phyloP scores from a whole-genome alignment of 2,113 vertebrate species.

The Coptodon rendalli region DNA sequence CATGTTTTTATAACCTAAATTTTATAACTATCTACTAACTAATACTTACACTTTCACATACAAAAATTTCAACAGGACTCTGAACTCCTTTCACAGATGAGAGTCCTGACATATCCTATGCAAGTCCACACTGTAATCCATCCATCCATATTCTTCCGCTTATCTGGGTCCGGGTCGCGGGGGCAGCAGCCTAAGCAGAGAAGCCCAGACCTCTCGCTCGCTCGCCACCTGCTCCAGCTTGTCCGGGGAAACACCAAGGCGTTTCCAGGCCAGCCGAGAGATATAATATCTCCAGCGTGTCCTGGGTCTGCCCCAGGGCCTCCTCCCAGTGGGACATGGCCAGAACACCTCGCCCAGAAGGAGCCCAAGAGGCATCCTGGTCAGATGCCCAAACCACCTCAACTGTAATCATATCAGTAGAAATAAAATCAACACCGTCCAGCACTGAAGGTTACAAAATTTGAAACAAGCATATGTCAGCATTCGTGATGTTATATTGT shows the following conservation, averaged over 20 bases:
- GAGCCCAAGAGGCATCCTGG: background rate
- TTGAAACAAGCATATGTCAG: background rate
- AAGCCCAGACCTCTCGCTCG: background rate
- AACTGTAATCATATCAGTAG: background rate
- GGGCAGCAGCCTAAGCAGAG: background rate
- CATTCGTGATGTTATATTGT: background rate
- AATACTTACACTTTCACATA: background rate
- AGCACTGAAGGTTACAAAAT: background rate
- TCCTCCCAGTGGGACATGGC: background rate
- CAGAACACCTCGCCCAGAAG: background rate
- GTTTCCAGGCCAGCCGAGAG: background rate
- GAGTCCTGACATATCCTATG: background rate
- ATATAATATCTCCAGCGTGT: background rate
- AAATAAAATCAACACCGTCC: background rate
- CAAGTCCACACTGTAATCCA: background rate
- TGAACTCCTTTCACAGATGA: background rate
- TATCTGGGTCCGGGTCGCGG: background rate
- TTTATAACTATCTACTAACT: background rate
- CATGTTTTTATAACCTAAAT: background rate
- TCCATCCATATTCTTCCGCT: background rate
- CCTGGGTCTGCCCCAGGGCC: background rate
- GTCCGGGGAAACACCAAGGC: background rate
- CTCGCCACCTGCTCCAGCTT: background rate
- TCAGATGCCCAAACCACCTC: background rate
- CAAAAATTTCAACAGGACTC: background rate